Evolutionary conservation across 2,113 vertebrate genomes (phyloP).

Genomic region (Balaenoptera acutorostrata): DNA sequence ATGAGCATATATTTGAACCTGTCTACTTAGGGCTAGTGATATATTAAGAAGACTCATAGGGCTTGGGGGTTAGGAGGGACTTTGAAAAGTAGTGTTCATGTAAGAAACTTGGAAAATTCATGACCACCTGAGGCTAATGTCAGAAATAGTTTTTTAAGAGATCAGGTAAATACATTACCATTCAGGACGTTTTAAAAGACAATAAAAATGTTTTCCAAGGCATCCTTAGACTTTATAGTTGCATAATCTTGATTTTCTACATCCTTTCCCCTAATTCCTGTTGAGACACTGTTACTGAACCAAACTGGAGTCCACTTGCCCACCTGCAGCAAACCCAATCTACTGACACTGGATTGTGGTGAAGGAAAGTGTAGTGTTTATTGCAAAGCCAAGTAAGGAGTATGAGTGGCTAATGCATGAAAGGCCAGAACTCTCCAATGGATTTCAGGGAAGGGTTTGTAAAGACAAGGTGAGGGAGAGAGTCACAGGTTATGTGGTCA

Average conservation of each 20-base stretch:
- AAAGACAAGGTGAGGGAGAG: background rate
- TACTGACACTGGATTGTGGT: background rate
- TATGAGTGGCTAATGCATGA: background rate
- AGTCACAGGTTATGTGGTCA: background rate
- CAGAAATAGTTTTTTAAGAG: background rate
- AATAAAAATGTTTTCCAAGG: background rate
- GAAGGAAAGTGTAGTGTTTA: background rate
- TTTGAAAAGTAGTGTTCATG: background rate
- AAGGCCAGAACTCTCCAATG: background rate
- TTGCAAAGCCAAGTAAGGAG: background rate
- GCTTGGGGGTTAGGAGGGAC: background rate
- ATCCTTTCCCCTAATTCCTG: background rate
- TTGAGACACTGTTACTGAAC: background rate
- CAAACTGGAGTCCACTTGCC: background rate
- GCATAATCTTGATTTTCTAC: background rate
- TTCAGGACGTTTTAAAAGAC: background rate
- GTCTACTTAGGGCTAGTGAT: background rate
- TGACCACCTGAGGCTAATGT: background rate
- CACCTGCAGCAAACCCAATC: background rate
- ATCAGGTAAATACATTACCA: background rate
- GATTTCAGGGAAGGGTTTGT: background rate
- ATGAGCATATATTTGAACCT: background rate
- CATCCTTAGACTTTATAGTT: background rate
- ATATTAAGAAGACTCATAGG: background rate
- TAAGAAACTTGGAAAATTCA: background rate